These are phyloP conservation scores for Sylvia borin DNA, from an alignment of 2,797 vertebrate genomes.

Conservation along the genomic window DNA sequence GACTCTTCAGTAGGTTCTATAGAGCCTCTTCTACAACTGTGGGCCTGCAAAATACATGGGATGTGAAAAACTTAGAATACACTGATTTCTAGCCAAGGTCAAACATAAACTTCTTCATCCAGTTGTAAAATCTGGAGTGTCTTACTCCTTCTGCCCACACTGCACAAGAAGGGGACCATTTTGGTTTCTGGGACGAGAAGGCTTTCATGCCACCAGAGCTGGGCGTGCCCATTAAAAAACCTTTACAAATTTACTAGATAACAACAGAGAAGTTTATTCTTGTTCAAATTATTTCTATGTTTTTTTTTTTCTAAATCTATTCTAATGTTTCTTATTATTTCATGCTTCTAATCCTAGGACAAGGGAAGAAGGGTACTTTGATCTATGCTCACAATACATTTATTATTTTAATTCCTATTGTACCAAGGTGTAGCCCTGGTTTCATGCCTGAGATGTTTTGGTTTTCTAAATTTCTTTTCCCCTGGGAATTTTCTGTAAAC, in stretches of 20 bases:
- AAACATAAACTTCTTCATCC: background rate
- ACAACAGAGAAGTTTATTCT: background rate
- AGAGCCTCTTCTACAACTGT: background rate
- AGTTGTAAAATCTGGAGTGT: background rate
- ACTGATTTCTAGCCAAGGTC: background rate
- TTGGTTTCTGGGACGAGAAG: background rate
- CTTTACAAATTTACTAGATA: background rate
- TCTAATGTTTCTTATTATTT: background rate
- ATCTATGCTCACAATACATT: background rate
- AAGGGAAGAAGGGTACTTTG: background rate
- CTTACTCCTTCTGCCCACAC: background rate
- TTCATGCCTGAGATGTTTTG: no score
- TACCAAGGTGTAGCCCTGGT: background rate
- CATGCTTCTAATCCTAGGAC: background rate
- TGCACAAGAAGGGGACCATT: background rate
- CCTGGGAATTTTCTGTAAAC: no score
- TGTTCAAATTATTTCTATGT: background rate
- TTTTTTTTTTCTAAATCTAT: accelerated
- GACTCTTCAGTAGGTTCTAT: background rate
- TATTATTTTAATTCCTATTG: background rate
- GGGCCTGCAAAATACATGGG: background rate
- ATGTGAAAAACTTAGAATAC: background rate
- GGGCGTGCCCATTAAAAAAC: background rate
- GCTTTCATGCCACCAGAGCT: background rate
- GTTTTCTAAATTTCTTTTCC: no score